phyloP scores from a whole-genome alignment of 2,113 vertebrate species.

The Centropus unirufus region DNA sequence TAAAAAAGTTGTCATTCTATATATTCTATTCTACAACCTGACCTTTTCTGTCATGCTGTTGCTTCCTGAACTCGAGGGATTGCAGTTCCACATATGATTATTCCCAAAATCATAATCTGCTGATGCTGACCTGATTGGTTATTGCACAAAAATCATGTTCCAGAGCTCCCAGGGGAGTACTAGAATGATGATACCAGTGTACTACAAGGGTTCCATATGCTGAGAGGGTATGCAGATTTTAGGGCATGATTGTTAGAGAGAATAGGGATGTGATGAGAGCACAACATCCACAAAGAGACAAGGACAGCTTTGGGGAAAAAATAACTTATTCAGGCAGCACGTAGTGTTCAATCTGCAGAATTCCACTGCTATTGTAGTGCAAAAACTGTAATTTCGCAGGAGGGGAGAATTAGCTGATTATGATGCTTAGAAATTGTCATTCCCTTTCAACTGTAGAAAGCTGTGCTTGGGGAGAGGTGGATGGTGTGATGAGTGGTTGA shows the following conservation, averaged over 20 bases:
- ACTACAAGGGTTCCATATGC: not conserved
- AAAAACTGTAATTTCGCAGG: not conserved
- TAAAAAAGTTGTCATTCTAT: not conserved
- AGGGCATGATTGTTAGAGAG: not conserved
- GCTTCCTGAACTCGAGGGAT: not conserved
- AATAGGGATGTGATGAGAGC: not conserved
- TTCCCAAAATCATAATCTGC: not conserved
- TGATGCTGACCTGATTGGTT: not conserved
- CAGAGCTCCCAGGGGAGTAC: not conserved
- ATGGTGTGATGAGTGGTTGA: not conserved
- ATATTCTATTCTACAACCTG: not conserved
- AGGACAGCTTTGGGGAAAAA: not conserved
- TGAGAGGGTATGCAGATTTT: not conserved
- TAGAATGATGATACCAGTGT: not conserved
- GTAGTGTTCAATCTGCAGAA: not conserved
- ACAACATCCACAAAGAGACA: not conserved
- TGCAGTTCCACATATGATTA: not conserved
- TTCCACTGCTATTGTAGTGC: not conserved
- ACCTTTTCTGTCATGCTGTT: not conserved
- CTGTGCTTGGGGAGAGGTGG: not conserved
- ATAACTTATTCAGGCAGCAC: not conserved
- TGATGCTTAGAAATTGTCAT: not conserved
- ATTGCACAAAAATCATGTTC: not conserved
- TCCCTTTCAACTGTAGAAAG: not conserved
- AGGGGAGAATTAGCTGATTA: not conserved